A percentile compares a stretch with the other conserved stretches of the same genome.
Conservation (phyloP, 1,140 invertebrate species). For the Hyles vespertilio region DNA sequence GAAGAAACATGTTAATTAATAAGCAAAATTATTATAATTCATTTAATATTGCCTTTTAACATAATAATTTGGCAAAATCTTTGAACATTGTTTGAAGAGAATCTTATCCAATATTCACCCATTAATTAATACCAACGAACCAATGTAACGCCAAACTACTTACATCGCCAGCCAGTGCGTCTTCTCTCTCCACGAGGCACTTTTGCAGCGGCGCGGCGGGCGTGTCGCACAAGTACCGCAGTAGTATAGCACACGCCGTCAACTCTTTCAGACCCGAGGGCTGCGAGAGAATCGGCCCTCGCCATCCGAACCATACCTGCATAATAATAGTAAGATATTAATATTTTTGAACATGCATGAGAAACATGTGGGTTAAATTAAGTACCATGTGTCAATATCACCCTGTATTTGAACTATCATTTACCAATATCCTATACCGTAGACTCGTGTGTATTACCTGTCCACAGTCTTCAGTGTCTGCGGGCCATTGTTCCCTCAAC, state of each 20-base stretch:
- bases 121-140: no score
- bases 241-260: slow-evolving; percentile 81
- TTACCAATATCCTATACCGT: no score
- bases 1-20: no score
- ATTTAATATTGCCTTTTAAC: no score
- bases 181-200: slow-evolving; percentile 89
- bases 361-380: no score
- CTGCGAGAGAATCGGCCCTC: slow-evolving; percentile 83
- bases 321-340: background rate
- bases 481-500: slow-evolving; percentile 82
- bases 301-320: slow-evolving; percentile 81
- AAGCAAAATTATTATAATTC: no score
- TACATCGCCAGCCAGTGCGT: slow-evolving; percentile 88
- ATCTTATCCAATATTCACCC: no score
- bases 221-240: slow-evolving; percentile 91
- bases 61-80: no score
- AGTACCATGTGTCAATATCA: no score
- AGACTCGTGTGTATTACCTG: slow-evolving; percentile 72
- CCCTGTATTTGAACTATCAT: no score
- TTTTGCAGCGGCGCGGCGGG: slow-evolving; percentile 89
- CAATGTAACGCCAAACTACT: slow-evolving; percentile 24
- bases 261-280: slow-evolving; percentile 74
- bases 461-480: slow-evolving; percentile 91
- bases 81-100: no score
- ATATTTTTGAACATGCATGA: no score